These are phyloP conservation scores for Podarcis raffonei DNA, from an alignment of 2,113 vertebrate genomes.

Conservation along the genomic window DNA sequence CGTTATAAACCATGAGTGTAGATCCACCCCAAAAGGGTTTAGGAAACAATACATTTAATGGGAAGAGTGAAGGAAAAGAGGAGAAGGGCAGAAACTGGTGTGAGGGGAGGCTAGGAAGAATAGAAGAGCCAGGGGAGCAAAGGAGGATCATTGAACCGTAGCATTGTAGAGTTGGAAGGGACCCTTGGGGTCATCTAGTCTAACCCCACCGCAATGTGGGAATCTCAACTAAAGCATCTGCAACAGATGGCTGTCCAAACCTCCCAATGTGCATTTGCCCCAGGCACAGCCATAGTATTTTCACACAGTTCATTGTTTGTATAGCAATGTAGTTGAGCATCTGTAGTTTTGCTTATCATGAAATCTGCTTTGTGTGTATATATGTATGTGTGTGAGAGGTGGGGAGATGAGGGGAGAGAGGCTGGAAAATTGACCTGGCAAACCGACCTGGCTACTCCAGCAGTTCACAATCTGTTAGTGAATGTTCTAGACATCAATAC, in stretches of 20 bases:
- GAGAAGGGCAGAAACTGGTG: background rate
- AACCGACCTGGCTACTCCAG: background rate
- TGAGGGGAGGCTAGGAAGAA: background rate
- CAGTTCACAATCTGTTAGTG: background rate
- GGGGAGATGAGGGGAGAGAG: too few species aligned
- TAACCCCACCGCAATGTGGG: too few species aligned
- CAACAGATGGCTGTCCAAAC: too few species aligned
- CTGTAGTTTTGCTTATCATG: background rate
- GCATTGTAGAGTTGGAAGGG: background rate
- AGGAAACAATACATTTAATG: too few species aligned
- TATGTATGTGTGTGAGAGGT: too few species aligned
- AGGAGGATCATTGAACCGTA: background rate
- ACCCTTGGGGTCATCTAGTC: too few species aligned
- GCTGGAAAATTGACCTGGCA: background rate
- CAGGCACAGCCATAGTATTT: background rate
- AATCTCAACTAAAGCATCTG: too few species aligned
- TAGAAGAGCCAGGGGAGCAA: background rate
- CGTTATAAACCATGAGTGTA: too few species aligned
- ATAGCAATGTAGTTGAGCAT: background rate
- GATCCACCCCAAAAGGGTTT: background rate
- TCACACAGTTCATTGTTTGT: background rate
- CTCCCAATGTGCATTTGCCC: background rate
- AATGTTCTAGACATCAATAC: background rate
- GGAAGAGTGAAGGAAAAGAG: background rate
- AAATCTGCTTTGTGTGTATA: background rate